phyloP scores from a whole-genome alignment of 2,113 vertebrate species.

The Vulpes lagopus region DNA sequence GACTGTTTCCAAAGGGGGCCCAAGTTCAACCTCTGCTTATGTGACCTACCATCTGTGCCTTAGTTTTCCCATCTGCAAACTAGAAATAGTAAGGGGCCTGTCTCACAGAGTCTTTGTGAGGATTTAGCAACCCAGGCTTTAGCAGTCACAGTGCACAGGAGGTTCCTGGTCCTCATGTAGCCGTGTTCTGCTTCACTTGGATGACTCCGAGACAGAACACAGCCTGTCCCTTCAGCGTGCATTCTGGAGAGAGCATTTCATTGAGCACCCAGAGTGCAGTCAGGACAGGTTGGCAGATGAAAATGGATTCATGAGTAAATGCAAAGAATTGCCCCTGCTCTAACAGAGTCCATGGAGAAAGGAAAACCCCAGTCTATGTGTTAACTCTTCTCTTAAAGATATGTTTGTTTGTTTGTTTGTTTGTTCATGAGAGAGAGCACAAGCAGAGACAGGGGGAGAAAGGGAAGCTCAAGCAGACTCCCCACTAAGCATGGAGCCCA shows the following conservation, averaged over 20 bases:
- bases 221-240: not conserved
- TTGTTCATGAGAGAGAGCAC: not conserved
- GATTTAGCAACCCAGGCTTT: not conserved
- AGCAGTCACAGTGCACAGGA: not conserved
- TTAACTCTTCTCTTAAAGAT: not conserved
- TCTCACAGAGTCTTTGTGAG: rapidly evolving
- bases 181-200: not conserved
- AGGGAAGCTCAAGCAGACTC: not conserved
- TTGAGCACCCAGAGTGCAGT: not conserved
- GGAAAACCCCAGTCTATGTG: not conserved
- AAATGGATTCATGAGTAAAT: not conserved
- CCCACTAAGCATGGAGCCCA: not conserved
- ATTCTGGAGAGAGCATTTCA: not conserved
- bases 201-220: not conserved
- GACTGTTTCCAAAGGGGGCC: not conserved
- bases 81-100: not conserved
- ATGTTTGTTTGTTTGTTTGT: not conserved
- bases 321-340: not conserved
- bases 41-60: not conserved
- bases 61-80: not conserved
- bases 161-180: rapidly evolving
- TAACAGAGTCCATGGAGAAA: not conserved
- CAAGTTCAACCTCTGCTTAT: not conserved
- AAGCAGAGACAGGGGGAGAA: not conserved
- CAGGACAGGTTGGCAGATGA: not conserved